Evolutionary conservation across 2,888 invertebrate genomes (phyloP).

Genomic region (Nezara viridula): DNA sequence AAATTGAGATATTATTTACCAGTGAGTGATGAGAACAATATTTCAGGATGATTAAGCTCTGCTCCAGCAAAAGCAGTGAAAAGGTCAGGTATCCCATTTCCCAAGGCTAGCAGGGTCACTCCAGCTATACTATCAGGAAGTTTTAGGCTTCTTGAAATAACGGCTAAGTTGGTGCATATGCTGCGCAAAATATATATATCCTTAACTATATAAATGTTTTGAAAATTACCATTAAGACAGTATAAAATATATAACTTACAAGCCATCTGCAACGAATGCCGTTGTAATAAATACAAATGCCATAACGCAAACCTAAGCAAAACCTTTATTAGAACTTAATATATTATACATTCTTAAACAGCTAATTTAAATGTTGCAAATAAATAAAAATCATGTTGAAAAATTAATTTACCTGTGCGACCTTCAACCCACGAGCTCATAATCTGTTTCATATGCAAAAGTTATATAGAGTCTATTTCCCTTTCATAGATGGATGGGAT

Average conservation of each 20-base stretch:
- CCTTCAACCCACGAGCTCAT: too few species aligned
- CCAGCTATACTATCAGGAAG: slow-evolving; percentile 75
- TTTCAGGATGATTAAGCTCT: slow-evolving; percentile 62
- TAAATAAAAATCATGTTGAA: too few species aligned
- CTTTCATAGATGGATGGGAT: too few species aligned
- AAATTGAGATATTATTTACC: too few species aligned
- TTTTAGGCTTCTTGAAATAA: slow-evolving; percentile 70
- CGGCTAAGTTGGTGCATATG: slow-evolving; percentile 73
- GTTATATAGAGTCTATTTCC: too few species aligned
- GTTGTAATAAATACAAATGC: neutral
- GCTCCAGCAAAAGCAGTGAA: slow-evolving; percentile 76
- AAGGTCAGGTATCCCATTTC: slow-evolving; percentile 80
- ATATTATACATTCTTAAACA: too few species aligned
- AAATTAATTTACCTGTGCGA: too few species aligned
- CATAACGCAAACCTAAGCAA: neutral
- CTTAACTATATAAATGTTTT: neutral
- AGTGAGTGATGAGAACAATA: neutral
- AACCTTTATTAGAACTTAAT: neutral
- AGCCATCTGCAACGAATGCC: slow-evolving; percentile 33
- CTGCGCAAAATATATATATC: slow-evolving; percentile 68
- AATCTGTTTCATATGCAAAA: too few species aligned
- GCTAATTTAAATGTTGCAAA: too few species aligned
- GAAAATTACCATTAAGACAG: neutral
- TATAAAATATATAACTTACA: slow-evolving; percentile 23
- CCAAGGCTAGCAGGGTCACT: slow-evolving; percentile 79